Evolutionary conservation across 2,888 invertebrate genomes (phyloP), one percentile per base, ranked within the genome.

Genomic region (Dryobotodes eremita): DNA sequence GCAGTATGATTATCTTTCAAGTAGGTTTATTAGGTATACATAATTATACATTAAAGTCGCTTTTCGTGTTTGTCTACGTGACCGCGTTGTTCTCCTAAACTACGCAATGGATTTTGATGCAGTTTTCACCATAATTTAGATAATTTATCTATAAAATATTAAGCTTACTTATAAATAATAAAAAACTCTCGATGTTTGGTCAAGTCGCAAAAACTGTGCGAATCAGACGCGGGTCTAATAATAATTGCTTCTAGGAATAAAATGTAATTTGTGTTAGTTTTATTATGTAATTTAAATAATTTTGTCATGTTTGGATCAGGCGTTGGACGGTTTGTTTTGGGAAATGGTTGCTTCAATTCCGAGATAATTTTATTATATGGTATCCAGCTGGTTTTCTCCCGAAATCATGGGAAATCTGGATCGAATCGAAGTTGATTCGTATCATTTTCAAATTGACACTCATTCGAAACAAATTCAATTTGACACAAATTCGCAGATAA

Each of bases 211-310:
- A 42, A 42, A 42, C 42, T 42, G 42, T 42, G 42, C 8, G 42
- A 42, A 42, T 42, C 42, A 42, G 42, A 8, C 3, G 42, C 8
- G 42, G 6, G 42, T 42, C 61, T 36, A 36, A 36, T 36, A 61
- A 64, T 75, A 66, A 77, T 71, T 72, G 65, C 61, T 57, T 57
- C 59, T 73, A 71, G 53, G 23, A 72, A 57, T 74, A 71, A 71
- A 71, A 73, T 73, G 50, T 42, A n/a, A 15, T 42, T 72, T 57
- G 71, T 55, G 20, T 69, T 36, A 61, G 26, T 20, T 62, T 61
- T 74, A 36, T 61, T 66, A 53, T 66, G 31, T 57, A 61, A 84
- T 69, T 68, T 20, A 46, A 46, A 10, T 46, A 50, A 53, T 59
- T 7, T 71, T 4, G 46, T 53, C 42, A 68, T 5, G 5, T 48